Percentiles rank a stretch among this genome's conserved stretches.
phyloP scores from a whole-genome alignment of 2,797 vertebrate genomes.

The Oreochromis grahami region DNA sequence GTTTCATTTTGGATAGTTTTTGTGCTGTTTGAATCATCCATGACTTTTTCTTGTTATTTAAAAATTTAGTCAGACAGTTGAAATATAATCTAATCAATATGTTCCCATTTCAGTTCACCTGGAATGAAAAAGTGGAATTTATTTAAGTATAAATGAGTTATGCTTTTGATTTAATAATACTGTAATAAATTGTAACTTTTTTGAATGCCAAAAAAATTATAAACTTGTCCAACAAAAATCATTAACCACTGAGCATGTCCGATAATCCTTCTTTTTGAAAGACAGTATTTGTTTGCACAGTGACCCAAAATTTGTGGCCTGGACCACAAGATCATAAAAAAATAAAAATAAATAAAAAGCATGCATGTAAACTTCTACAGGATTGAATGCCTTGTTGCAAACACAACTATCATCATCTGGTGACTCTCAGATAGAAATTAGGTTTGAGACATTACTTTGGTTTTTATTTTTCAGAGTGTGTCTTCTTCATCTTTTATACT shows the following conservation, averaged over 20 bases:
- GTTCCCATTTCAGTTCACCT: constrained; percentile 8
- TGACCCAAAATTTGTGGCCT: background rate
- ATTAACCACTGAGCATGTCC: background rate
- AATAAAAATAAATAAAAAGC: background rate
- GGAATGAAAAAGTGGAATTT: constrained; percentile 7
- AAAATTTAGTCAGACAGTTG: background rate
- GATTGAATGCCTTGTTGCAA: background rate
- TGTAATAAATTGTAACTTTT: constrained; percentile 2
- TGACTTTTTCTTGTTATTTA: background rate
- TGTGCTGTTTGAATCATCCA: background rate
- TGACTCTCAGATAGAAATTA: background rate
- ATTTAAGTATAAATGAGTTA: constrained; percentile 12
- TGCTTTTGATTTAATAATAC: constrained; percentile 8
- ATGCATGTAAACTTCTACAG: background rate
- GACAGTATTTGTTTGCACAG: background rate
- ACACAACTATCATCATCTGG: background rate
- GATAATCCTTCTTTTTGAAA: background rate
- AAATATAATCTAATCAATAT: constrained; percentile 15
- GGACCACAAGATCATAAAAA: background rate
- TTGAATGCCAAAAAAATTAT: background rate
- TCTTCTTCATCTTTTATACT: background rate
- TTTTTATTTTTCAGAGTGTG: background rate
- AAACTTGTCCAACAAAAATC: background rate
- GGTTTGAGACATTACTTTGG: background rate
- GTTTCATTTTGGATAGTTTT: background rate